A percentile compares a stretch with the other conserved stretches of the same genome.
Evolutionary conservation across 1,140 invertebrate species (phyloP).

Genomic region (Euura lappo): DNA sequence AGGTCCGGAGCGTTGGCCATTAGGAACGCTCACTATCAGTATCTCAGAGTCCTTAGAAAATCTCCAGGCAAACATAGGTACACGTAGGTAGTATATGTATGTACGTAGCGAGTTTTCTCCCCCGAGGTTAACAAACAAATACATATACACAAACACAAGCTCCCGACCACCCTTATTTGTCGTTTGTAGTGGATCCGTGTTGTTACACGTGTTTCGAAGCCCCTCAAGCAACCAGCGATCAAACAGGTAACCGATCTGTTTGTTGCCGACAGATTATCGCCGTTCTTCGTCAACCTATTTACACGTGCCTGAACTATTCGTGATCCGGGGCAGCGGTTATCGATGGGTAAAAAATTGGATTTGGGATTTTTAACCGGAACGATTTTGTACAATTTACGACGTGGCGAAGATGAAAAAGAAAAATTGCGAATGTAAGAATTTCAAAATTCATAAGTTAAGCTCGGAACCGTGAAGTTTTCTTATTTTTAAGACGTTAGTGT

Average conservation of each 20-base stretch:
- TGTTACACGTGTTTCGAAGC: constrained; percentile 3
- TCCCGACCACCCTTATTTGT: background rate
- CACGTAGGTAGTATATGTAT: too few relatives aligned
- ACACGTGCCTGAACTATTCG: background rate
- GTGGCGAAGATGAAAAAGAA: too few relatives aligned
- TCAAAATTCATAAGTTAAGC: too few relatives aligned
- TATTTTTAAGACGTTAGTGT: background rate
- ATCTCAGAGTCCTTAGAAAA: constrained; percentile 1
- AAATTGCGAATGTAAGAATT: too few relatives aligned
- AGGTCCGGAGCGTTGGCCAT: background rate
- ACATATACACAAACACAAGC: background rate
- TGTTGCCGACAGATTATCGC: constrained; percentile 2
- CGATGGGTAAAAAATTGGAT: too few relatives aligned
- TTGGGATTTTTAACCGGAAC: too few relatives aligned
- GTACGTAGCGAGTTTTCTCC: too few relatives aligned
- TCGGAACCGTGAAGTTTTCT: too few relatives aligned
- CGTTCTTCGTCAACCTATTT: background rate
- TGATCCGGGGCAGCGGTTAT: too few relatives aligned
- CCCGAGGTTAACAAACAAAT: constrained; percentile 2
- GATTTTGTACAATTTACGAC: too few relatives aligned
- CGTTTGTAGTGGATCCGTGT: background rate
- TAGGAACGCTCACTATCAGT: background rate
- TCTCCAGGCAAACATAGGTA: background rate
- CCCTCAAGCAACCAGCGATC: background rate
- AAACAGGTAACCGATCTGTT: constrained; percentile 7